Conservation (phyloP, 2,888 invertebrate species). For the Ophion ventricosus region DNA sequence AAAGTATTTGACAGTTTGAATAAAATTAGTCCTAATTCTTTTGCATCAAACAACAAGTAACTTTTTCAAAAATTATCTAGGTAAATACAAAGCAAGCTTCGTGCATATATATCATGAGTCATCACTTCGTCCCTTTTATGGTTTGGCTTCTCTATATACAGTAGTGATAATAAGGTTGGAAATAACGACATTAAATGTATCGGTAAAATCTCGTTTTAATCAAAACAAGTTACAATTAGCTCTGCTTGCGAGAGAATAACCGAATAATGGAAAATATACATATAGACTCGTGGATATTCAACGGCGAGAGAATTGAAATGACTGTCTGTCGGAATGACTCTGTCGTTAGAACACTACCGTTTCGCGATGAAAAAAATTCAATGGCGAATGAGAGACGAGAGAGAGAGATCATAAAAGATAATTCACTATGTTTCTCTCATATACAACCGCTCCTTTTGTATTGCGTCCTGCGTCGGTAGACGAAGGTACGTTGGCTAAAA, state of each 20-base stretch:
- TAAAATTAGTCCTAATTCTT: no score
- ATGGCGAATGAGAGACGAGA: slow-evolving; percentile 31
- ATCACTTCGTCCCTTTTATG: no score
- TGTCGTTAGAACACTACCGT: slow-evolving; percentile 8
- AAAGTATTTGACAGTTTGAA: no score
- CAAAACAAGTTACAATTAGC: neutral
- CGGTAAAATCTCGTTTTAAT: neutral
- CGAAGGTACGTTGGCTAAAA: slow-evolving; percentile 1
- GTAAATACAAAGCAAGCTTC: no score
- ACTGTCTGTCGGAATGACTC: neutral
- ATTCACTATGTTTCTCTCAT: slow-evolving; percentile 40
- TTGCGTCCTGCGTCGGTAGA: neutral
- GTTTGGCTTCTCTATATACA: no score
- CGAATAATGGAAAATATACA: neutral
- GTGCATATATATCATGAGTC: no score
- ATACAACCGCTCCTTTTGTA: slow-evolving; percentile 22
- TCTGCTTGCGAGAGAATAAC: neutral
- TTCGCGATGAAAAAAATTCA: slow-evolving; percentile 27
- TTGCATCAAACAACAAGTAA: no score
- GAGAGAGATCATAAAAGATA: slow-evolving; percentile 45
- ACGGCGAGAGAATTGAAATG: slow-evolving; percentile 4
- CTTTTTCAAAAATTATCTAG: no score
- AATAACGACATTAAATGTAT: neutral
- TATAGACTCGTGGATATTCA: neutral
- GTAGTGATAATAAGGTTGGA: neutral